Conservation (phyloP, 2,113 vertebrate species). For the Actenoides hombroni region DNA sequence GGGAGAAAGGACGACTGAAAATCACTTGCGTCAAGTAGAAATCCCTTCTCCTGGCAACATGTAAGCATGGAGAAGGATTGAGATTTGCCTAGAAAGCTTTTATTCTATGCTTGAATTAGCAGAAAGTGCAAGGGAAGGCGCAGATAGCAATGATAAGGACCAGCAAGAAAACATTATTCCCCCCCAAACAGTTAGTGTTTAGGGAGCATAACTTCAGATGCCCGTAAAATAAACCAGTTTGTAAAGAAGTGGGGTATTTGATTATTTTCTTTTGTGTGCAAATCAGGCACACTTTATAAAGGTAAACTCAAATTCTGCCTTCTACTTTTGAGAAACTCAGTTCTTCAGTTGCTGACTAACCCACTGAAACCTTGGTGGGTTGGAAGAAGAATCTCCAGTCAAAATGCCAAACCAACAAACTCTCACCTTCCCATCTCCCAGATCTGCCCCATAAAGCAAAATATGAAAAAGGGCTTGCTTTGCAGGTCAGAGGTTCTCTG, state of each 20-base stretch:
- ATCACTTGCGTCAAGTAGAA: background rate
- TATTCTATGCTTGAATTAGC: background rate
- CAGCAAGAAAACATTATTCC: background rate
- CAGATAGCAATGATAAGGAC: background rate
- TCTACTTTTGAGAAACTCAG: background rate
- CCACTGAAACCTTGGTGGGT: background rate
- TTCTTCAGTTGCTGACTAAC: background rate
- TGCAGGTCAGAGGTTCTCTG: background rate
- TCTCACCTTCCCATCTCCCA: background rate
- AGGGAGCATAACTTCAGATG: background rate
- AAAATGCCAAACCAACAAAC: background rate
- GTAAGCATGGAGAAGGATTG: background rate
- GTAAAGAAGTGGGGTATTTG: background rate
- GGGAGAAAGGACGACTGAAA: background rate
- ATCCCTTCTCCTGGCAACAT: constrained; percentile 25
- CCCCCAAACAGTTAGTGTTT: background rate
- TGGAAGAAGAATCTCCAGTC: background rate
- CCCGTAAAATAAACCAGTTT: background rate
- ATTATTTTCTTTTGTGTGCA: background rate
- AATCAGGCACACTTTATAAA: background rate
- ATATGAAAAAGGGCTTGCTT: background rate
- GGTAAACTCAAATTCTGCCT: background rate
- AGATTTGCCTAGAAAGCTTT: background rate
- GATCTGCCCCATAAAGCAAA: background rate
- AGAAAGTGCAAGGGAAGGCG: background rate